Evolutionary conservation across 2,888 invertebrate genomes (phyloP), one percentile per base, ranked within the genome.

Genomic region (Drosophila limbata): DNA sequence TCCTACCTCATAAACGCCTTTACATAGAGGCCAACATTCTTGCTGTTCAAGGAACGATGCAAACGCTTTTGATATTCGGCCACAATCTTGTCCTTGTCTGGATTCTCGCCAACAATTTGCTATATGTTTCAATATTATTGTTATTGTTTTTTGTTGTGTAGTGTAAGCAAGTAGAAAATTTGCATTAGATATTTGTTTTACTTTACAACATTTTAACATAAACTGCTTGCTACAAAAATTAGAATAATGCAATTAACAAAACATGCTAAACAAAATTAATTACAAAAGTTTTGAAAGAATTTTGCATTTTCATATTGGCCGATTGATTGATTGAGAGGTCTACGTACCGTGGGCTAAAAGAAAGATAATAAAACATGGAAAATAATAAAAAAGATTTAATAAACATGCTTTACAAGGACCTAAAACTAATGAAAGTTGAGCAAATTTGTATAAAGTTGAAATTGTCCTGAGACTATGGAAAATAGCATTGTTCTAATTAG

Each of bases 1-100:
- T 21, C 95, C 94, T 91, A 97, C 97, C 95, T 96, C 92, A 97
- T 95, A 92, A 96, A 97, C 48, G 96, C 95, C 90, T 96, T 95
- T 55, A 97, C 96, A 91, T 96, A 97, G 82, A 94, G 94, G 92
- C 96, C 96, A 90, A 97, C 94, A 93, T 97, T 97, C 91, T 95
- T 95, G 53, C 95, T 95, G 93, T 97, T 97, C 81, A 97, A 95
- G 77, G 95, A 95, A 2, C 95, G 94, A 77, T 96, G 95, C 80
- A 97, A 94, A 51, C 96, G 94, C 71, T 95, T 95, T 79, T 96
- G 95, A 93, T 96, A 97, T 89, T 96, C 96, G 57, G 94, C 93
- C 80, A 97, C 95, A 88, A 96, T 95, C 81, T 95, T 95, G 83
- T 96, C 96, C 80, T 95, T 95, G 85, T 96, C 96, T 47, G 94